Evolutionary conservation across 2,888 invertebrate genomes (phyloP), one percentile per base, ranked within the genome.

Genomic region (Phoronis australis): DNA sequence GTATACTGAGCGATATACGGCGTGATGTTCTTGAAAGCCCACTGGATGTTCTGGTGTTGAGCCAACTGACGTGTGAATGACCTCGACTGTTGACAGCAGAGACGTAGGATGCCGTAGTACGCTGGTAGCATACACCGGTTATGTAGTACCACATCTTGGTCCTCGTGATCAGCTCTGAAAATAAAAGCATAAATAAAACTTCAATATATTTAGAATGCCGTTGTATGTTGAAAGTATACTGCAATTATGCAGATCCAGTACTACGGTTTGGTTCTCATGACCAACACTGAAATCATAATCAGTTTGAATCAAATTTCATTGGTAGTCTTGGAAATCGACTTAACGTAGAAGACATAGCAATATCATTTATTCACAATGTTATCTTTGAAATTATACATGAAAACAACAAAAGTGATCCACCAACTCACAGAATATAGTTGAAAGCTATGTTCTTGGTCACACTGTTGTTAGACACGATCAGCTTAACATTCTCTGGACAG

Each of bases 21-120:
- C 27, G 92, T 90, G 57, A 95, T 93, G 77, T 94, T 94, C 69
- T 93, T 87, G 78, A 94, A 94, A 24, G 94, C 94, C 94, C 94
- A 95, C 73, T 91, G 90, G 39, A 95, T 84, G 80, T 95, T 95
- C 79, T 94, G 93, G 79, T 95, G 94, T 60, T 87, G 86, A 0
- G 92, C 90, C 48, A 95, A 81, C 68, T 88, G 85, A 47, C 91
- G 83, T 4, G 92, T 89, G 76, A 95, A 91, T 23, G 85, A 79
- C 41, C 87, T 83, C 4, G 93, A 93, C 62, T 90, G 87, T 60
- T 91, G 87, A 73, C 94, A 94, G 79, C 90, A 93, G 76, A 93
- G 83, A 56, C 92, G 83, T 64, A 95, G 80, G 50, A 95, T 80
- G 39, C 93, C 91, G 57, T 79, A 80, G 59, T 75, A 76, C 9